A percentile compares a stretch with the other conserved stretches of the same genome.
Evolutionary conservation across 2,797 vertebrate genomes (phyloP).

Genomic region (Syngnathus rostellatus): DNA sequence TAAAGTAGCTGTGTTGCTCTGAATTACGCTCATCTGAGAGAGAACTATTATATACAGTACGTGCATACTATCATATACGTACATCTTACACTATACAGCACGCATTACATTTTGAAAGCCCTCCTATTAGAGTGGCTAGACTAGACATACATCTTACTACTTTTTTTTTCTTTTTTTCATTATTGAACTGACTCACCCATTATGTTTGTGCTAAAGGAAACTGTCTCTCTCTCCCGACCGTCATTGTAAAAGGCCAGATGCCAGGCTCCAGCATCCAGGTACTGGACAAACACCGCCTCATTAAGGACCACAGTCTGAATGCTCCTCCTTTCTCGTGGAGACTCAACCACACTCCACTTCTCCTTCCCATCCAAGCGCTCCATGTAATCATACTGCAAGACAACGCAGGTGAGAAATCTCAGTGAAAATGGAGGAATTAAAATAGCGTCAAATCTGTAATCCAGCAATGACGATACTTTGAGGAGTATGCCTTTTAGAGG

Average conservation of each 20-base stretch:
- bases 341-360: conserved; percentile 97
- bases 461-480: neutral
- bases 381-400: conserved; percentile 91
- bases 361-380: conserved; percentile 95
- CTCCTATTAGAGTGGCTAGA: no score
- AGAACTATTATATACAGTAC: no score
- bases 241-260: conserved; percentile 98
- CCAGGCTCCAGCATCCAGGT: conserved; percentile 90
- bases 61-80: neutral
- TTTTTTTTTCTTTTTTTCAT: neutral
- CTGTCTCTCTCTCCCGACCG: conserved; percentile 87
- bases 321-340: conserved; percentile 86
- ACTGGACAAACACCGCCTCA: conserved; percentile 94
- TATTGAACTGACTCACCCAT: conserved; percentile 75
- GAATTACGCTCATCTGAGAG: no score
- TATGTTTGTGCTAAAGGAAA: conserved; percentile 89
- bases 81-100: neutral
- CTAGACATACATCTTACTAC: neutral
- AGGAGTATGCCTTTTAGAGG: neutral
- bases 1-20: no score
- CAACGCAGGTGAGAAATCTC: neutral
- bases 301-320: conserved; percentile 95
- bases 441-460: neutral
- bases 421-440: neutral
- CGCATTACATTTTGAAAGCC: neutral